Evolutionary conservation across 1,140 invertebrate genomes (phyloP).

Genomic region (Tetragnatha versicolor): DNA sequence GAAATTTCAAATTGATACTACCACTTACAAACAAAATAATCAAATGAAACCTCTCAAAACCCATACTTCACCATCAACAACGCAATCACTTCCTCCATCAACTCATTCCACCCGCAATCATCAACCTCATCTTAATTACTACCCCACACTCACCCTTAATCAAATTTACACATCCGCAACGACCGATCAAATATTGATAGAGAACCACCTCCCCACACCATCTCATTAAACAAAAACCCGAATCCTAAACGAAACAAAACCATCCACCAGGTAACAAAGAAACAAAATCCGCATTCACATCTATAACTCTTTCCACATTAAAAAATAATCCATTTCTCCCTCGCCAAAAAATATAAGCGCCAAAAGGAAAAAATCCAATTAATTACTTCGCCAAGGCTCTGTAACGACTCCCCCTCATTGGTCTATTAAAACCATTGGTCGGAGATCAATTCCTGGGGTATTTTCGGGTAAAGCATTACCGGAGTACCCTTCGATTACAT

Average conservation of each 20-base stretch:
- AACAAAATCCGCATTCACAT: background rate
- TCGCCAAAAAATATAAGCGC: background rate
- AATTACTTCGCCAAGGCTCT: slow-evolving; percentile 47
- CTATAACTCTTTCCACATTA: slow-evolving; percentile 16
- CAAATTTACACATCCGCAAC: too few species aligned
- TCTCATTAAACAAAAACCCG: background rate
- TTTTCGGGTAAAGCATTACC: slow-evolving; percentile 26
- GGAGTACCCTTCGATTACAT: slow-evolving; percentile 44
- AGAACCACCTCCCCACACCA: background rate
- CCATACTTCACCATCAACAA: too few species aligned
- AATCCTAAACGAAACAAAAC: background rate
- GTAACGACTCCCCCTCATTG: slow-evolving; percentile 41
- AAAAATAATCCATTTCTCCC: slow-evolving; percentile 39
- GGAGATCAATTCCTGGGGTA: slow-evolving; percentile 45
- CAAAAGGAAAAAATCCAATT: slow-evolving; percentile 40
- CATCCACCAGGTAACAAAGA: background rate
- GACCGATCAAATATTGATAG: too few species aligned
- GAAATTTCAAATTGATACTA: too few species aligned
- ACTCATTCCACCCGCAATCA: too few species aligned
- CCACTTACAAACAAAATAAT: too few species aligned
- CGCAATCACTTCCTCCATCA: too few species aligned
- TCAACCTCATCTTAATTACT: too few species aligned
- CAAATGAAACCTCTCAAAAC: too few species aligned
- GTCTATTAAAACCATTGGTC: slow-evolving; percentile 52
- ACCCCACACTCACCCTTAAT: too few species aligned